phyloP scores from a whole-genome alignment of 1,140 invertebrate genomes.

The Drosophila nigrodunni region DNA sequence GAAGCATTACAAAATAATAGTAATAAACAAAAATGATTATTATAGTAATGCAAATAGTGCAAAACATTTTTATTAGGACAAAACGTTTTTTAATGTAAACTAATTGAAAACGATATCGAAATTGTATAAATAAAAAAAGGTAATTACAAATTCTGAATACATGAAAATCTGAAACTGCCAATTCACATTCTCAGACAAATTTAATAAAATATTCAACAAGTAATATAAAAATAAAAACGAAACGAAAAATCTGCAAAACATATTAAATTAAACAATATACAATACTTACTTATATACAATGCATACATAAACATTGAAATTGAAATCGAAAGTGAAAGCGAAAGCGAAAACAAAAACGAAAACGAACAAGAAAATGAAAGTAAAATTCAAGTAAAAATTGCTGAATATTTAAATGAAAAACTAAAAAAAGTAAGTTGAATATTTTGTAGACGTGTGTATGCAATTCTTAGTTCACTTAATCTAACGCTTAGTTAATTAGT shows the following conservation, averaged over 20 bases:
- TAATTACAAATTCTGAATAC: constrained; percentile 32
- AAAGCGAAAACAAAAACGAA: not conserved
- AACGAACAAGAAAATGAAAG: not conserved
- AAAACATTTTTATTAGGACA: constrained; percentile 59
- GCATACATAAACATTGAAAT: constrained; percentile 28
- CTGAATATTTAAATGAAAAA: constrained; percentile 72
- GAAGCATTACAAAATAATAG: constrained; percentile 31
- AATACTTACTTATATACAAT: constrained; percentile 42
- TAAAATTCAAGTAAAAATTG: constrained; percentile 60
- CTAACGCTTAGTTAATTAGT: constrained; percentile 5
- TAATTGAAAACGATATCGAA: constrained; percentile 43
- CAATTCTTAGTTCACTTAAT: constrained; percentile 6
- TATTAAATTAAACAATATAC: constrained; percentile 38
- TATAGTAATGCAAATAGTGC: constrained; percentile 51
- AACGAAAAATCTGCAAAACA: constrained; percentile 45
- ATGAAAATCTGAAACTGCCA: constrained; percentile 74
- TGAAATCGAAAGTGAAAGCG: constrained; percentile 4
- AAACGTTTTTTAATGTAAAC: constrained; percentile 64
- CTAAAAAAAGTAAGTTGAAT: not conserved
- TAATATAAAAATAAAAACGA: constrained; percentile 33
- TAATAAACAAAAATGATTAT: constrained; percentile 29
- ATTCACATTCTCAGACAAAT: constrained; percentile 76
- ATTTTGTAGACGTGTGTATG: constrained; percentile 20
- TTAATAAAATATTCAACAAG: constrained; percentile 52
- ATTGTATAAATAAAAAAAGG: constrained; percentile 35